Conservation (phyloP, 37 sponge, comb jelly and placozoan genomes). For the Beroe forskalii region DNA sequence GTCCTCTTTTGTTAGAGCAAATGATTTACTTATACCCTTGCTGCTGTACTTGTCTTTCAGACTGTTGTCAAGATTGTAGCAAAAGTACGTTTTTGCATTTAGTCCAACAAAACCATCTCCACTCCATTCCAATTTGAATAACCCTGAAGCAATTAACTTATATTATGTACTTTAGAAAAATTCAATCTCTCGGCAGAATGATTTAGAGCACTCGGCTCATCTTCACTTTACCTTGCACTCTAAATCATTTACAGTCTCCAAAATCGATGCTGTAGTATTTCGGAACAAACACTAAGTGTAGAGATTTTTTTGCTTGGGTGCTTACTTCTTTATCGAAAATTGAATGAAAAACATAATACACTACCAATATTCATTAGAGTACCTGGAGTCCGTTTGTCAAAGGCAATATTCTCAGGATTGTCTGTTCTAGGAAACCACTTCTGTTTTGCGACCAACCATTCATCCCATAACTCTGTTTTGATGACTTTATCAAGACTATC, state of each 20-base stretch:
- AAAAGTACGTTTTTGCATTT: slow-evolving; percentile 6
- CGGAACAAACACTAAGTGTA: too few species aligned
- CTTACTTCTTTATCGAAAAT: too few species aligned
- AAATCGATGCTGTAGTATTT: too few species aligned
- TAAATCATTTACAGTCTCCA: too few species aligned
- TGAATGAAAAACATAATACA: too few species aligned
- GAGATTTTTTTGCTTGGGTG: too few species aligned
- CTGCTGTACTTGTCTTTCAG: background rate
- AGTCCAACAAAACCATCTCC: slow-evolving; percentile 7
- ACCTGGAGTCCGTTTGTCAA: background rate
- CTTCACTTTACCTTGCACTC: too few species aligned
- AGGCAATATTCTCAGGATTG: background rate
- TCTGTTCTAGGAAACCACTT: slow-evolving; percentile 8
- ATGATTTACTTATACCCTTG: background rate
- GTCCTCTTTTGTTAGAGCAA: background rate
- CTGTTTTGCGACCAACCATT: background rate
- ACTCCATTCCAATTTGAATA: background rate
- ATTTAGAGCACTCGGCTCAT: too few species aligned
- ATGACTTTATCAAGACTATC: background rate
- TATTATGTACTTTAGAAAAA: too few species aligned
- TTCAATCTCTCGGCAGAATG: too few species aligned
- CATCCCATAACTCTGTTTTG: background rate
- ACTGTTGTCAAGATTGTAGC: background rate
- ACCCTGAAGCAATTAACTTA: too few species aligned
- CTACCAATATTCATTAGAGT: too few species aligned